phyloP scores from a whole-genome alignment of 2,797 vertebrate genomes.

The Paramormyrops hopkinsi region DNA sequence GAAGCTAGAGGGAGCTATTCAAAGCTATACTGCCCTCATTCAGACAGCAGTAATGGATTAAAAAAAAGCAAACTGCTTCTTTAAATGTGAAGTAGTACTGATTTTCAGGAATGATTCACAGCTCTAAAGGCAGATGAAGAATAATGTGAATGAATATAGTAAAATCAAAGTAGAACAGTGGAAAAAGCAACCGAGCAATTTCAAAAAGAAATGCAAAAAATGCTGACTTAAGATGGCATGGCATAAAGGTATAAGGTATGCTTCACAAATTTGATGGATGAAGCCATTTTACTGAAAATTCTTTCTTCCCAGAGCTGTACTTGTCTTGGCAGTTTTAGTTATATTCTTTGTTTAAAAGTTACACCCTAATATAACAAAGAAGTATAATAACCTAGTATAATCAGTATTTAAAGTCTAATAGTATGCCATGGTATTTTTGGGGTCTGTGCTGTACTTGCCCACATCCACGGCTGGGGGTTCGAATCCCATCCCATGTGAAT shows the following conservation, averaged over 20 bases:
- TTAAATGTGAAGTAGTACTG: background rate
- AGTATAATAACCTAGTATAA: background rate
- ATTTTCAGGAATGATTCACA: background rate
- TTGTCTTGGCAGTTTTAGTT: background rate
- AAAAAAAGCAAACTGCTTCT: background rate
- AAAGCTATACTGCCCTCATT: background rate
- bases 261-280: background rate
- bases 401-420: background rate
- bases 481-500: background rate
- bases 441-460: background rate
- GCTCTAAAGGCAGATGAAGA: background rate
- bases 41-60: background rate
- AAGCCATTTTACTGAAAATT: background rate
- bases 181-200: background rate
- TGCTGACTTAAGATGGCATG: background rate
- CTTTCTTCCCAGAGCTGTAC: background rate
- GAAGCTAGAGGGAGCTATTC: background rate
- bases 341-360: background rate
- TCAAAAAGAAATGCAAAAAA: background rate
- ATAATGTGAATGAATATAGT: background rate
- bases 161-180: background rate
- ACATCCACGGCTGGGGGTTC: background rate
- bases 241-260: background rate
- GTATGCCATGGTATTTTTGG: background rate
- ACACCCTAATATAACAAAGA: background rate